Base-by-base conservation (phyloP, 2,797 vertebrate genomes). In the Syngnathus rostellatus region DNA sequence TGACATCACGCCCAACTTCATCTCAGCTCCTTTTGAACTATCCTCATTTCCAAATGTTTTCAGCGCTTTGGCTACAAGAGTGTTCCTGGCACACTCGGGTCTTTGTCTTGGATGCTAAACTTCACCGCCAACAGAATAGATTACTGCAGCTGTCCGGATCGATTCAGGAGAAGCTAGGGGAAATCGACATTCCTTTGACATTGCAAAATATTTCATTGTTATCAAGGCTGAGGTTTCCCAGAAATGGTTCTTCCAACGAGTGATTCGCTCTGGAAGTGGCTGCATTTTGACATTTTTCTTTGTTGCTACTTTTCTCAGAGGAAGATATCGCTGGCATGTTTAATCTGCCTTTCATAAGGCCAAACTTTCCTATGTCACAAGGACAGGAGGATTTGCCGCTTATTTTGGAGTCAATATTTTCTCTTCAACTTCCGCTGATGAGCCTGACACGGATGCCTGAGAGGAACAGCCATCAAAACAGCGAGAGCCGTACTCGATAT, bases 391-490 rank as follows among this genome's bases (percentile, higher is more conserved):
- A 82, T 76, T 75, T 53, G 37, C 69, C 76, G 74, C 68, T 83
- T 80, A 70, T 68, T 81, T 69, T 64, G 62, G 67, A 73, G 64
- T 78, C 81, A 84, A 82, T 80, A 38, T 80, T 77, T 68, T 72
- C 45, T 75, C 69, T 60, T 72, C 67, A 59, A n/a, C 59, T 41
- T 41, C 39, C 40, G 59, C 41, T 58, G 17, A 69, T 72, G 75
- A 81, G 74, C 69, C 59, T 58, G 69, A 75, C 72, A 74, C 69
- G 75, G 74, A 80, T 66, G 59, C 53, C 67, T 38, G 31, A 70
- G 51, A 61, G 39, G 48, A 69, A 64, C 37, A 67, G 60, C 58
- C 53, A 43, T 62, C 62, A 25, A 63, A 64, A 68, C 62, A 62
- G 58, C 62, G 60, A 2, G 40, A 72, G 17, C 59, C 23, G 1